Evolutionary conservation across 2,888 invertebrate genomes (phyloP), one percentile per base, ranked within the genome.

Genomic region (Pheosia tremula): DNA sequence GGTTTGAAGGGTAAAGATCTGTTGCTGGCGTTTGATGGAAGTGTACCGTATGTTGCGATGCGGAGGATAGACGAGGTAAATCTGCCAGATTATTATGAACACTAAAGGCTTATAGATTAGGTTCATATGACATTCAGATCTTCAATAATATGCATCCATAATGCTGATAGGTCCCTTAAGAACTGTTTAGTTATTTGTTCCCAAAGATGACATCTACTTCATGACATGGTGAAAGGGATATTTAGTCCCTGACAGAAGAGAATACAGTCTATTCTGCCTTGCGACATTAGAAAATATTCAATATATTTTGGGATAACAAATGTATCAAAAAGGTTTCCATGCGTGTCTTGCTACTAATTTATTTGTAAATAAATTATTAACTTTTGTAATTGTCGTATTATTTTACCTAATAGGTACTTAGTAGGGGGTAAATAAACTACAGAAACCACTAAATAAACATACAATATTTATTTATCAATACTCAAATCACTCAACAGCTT

Each of bases 401-500:
- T 36, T 54, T 11, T 3, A 38, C 50, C 5, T 9, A 11, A 47
- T 10, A 11, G 8, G 13, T 49, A 9, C 10, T 43, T 9, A 9
- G 8, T 0, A 43, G 10, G 43, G 8, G 43, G 7, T 43, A 8
- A 7, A 41, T 41, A 4, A 47, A 11, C n/a, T n/a, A 47, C 47
- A n/a, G 9, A 9, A 9, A 43, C 43, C 8, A 50, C 5, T 37
- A 39, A 41, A 60, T 38, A 52, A 64, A 57, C 5, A 54, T 24
- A 43, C n/a, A 57, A 10, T 56, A 67, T 72, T 80, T 77, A 87
- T 64, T 89, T 82, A 45, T 74, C 81, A 72, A 86, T 80, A 78
- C 79, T 83, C 63, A 93, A 82, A 83, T 92, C 93, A 61, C 76
- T 89, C 58, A 93, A 79, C 56, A 93, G 70, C 72, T 89, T 90